Conservation (phyloP, 2,888 invertebrate species). For the Lasioglossum figueresi region DNA sequence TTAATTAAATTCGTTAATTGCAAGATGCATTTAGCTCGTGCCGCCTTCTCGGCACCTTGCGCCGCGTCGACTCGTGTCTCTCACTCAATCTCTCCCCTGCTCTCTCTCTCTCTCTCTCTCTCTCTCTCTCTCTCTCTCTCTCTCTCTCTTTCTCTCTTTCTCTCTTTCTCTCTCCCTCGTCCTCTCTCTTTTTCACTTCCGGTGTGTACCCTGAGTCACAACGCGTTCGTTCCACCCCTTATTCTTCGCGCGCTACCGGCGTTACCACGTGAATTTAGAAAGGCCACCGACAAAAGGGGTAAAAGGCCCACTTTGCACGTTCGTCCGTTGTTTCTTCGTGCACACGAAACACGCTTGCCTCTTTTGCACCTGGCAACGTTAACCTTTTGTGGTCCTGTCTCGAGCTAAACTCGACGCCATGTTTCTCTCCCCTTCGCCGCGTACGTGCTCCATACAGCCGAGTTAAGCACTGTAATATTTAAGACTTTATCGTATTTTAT, state of each 20-base stretch:
- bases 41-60: constrained; percentile 22
- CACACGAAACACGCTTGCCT: constrained; percentile 27
- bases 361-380: constrained; percentile 22
- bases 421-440: background rate
- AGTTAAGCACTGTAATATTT: background rate
- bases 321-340: constrained; percentile 32
- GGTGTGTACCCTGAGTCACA: constrained; percentile 18
- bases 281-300: constrained; percentile 42
- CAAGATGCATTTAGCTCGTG: constrained; percentile 80
- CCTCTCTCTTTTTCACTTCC: background rate
- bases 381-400: constrained; percentile 19
- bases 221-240: constrained; percentile 37
- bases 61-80: background rate
- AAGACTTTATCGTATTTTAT: background rate
- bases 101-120: background rate
- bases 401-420: background rate
- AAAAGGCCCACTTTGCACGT: constrained; percentile 53
- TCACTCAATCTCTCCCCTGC: background rate
- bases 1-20: constrained; percentile 84
- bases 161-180: background rate
- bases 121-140: background rate
- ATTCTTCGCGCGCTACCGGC: constrained; percentile 45
- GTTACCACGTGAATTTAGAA: constrained; percentile 59
- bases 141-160: too few species aligned
- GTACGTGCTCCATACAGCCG: background rate